Conservation (phyloP, 2,113 vertebrate genomes). For the Pedionomus torquatus region DNA sequence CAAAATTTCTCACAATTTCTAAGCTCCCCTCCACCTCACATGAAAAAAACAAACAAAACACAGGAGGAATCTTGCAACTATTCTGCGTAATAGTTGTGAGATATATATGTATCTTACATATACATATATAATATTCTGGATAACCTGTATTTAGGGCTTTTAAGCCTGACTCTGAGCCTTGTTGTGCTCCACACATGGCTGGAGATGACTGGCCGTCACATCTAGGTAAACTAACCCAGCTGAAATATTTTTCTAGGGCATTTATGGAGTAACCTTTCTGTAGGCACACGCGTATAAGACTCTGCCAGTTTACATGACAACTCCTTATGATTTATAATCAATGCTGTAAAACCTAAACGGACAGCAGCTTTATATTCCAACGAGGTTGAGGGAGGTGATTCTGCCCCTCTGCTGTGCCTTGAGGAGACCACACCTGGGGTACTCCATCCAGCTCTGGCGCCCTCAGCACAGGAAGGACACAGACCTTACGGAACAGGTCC, state of each 20-base stretch:
- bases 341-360: neutral
- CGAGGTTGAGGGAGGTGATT: neutral
- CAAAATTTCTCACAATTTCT: neutral
- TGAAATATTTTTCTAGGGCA: neutral
- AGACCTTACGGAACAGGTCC: too few species aligned
- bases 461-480: too few species aligned
- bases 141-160: too few species aligned
- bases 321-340: neutral
- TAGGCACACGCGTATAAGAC: neutral
- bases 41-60: neutral
- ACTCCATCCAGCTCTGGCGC: too few species aligned
- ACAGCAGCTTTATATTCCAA: neutral
- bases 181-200: neutral
- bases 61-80: neutral
- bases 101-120: too few species aligned
- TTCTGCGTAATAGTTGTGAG: neutral
- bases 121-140: too few species aligned
- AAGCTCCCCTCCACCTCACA: neutral
- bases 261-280: neutral
- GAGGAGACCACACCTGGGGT: too few species aligned
- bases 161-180: neutral
- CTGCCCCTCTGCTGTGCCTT: too few species aligned
- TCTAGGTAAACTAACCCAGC: neutral
- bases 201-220: neutral
- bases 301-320: neutral